These are phyloP conservation scores for Bostrychus sinensis DNA, from an alignment of 2,113 vertebrate genomes.

Conservation along the genomic window DNA sequence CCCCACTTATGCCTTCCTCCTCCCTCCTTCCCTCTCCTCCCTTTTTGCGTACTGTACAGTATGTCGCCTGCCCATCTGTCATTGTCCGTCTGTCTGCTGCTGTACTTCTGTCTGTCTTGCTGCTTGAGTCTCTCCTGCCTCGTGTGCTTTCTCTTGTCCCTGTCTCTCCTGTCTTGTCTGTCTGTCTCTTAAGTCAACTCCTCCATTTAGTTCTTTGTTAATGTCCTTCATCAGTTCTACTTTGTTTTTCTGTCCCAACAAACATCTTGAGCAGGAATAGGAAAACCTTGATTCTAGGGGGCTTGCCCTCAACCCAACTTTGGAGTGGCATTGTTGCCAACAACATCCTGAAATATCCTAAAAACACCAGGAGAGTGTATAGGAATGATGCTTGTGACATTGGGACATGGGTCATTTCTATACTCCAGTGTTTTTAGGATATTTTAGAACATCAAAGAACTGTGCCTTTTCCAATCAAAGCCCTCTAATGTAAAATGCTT, in stretches of 20 bases:
- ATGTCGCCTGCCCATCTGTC: conserved; percentile 59
- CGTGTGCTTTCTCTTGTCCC: conserved; percentile 64
- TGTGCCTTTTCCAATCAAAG: not conserved
- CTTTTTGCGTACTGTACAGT: conserved; percentile 64
- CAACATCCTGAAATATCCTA: not conserved
- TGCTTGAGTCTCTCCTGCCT: conserved; percentile 76
- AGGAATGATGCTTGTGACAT: not conserved
- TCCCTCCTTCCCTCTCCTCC: conserved; percentile 49
- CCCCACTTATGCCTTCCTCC: conserved; percentile 61
- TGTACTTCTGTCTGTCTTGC: conserved; percentile 72
- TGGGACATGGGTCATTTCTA: not conserved
- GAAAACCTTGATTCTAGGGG: not conserved
- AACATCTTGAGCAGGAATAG: conserved; percentile 48
- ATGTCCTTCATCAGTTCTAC: conserved; percentile 38
- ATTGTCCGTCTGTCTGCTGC: conserved; percentile 60
- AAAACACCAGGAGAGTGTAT: not conserved
- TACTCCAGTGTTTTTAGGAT: not conserved
- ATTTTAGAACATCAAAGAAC: not conserved
- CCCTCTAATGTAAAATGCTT: not conserved
- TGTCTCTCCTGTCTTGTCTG: conserved; percentile 65
- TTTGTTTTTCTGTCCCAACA: conserved; percentile 66
- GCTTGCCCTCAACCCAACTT: not conserved
- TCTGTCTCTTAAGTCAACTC: conserved; percentile 76
- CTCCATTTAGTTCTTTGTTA: conserved; percentile 67
- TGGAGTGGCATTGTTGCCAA: not conserved